These are phyloP conservation scores for Coreius guichenoti DNA, from an alignment of 2,797 vertebrate genomes.

Conservation along the genomic window DNA sequence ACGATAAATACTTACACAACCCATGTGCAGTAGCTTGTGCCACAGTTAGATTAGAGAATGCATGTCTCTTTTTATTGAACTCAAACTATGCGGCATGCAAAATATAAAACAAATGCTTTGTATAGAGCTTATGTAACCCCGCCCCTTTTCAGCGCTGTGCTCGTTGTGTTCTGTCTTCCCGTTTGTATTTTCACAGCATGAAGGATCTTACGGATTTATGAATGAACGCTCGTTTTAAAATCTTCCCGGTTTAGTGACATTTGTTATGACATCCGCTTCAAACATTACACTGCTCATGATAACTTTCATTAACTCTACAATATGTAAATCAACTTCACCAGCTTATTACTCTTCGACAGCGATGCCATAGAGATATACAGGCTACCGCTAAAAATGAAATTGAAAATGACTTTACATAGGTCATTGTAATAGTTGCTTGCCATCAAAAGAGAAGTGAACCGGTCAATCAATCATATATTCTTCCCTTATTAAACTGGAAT, in stretches of 20 bases:
- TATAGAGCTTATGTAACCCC: too few species aligned
- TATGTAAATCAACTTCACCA: background rate
- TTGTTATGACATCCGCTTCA: too few species aligned
- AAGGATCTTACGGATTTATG: too few species aligned
- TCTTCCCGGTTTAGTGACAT: too few species aligned
- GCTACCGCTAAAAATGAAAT: background rate
- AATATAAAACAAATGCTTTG: background rate
- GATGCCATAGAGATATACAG: background rate
- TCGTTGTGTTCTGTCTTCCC: too few species aligned
- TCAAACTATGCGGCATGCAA: background rate
- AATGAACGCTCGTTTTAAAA: too few species aligned
- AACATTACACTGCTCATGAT: too few species aligned
- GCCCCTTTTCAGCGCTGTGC: too few species aligned
- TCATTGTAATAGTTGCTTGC: background rate
- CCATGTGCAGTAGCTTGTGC: background rate
- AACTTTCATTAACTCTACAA: background rate
- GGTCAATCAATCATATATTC: conserved; percentile 27
- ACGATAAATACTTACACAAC: background rate
- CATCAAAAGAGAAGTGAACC: background rate
- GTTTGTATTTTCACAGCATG: too few species aligned
- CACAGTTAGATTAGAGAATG: background rate
- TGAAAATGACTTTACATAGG: background rate
- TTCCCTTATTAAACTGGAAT: conserved; percentile 23
- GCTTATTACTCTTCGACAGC: background rate
- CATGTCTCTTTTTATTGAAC: background rate